Base-by-base conservation (phyloP, 2,113 vertebrate genomes). In the Barbus barbus region DNA sequence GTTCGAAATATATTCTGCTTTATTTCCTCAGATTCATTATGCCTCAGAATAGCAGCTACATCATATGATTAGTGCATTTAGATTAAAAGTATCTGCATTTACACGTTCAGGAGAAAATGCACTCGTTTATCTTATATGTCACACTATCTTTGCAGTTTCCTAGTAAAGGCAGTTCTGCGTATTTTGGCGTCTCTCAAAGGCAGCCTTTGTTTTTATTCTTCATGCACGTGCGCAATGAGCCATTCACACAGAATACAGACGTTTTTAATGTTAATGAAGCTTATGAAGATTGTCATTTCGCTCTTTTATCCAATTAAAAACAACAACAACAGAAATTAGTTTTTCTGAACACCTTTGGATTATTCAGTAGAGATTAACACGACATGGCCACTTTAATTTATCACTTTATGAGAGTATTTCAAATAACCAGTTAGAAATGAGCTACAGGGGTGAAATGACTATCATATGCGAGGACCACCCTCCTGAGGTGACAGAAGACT, bases 141-240 rank as follows among this genome's bases (percentile, higher is more conserved):
- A 28, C n/a, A 24, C 63, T 51, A 72, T 56, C 51, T 61, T 28
- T 72, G 81, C 69, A 3, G 24, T 74, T 83, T 75, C 69, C 53
- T 33, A 48, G 73, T n/a, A 83, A 53, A 61, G 14, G 12, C 72
- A 26, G 41, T 53, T 74, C 78, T 81, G 78, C 78, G 78, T 31
- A 81, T 51, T 67, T 60, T 5, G n/a, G n/a, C n/a, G 22, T 41
- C 20, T 73, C n/a, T 44, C 8, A 22, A 56, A 53, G 24, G 26
- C 53, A 24, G 51, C 33, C 24, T 79, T 65, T 79, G 56, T 44
- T 61, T 79, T 65, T 31, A 20, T 31, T 63, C 41, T 26, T 31
- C 38, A n/a, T 28, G 16, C 61, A 81, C 41, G 78, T 81, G 78
- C 26, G 38, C 78, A 67, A 28, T 33, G 58, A 38, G 7, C 36